phyloP scores from a whole-genome alignment of 1,140 invertebrate species.

The Calosoma granatense region DNA sequence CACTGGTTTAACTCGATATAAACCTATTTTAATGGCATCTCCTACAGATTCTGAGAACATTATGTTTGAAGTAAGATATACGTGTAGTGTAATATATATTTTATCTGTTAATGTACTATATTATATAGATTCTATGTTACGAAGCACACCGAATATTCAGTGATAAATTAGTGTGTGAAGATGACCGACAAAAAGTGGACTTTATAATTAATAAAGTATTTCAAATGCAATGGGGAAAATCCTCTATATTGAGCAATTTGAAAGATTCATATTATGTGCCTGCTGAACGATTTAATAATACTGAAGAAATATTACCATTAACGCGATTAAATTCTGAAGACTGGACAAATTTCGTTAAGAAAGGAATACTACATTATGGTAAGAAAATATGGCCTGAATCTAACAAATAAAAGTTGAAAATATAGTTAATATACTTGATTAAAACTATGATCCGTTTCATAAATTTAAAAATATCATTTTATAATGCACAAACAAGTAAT shows the following conservation, averaged over 20 bases:
- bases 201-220: constrained; percentile 41
- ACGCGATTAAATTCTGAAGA: constrained; percentile 37
- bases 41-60: constrained; percentile 14
- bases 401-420: too few relatives aligned
- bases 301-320: constrained; percentile 11
- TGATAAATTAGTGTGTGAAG: constrained; percentile 58
- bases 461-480: too few relatives aligned
- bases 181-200: constrained; percentile 59
- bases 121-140: constrained; percentile 51
- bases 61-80: constrained; percentile 17
- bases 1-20: constrained; percentile 53
- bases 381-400: constrained; percentile 27
- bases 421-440: too few relatives aligned
- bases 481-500: too few relatives aligned
- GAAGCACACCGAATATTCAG: constrained; percentile 70
- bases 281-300: constrained; percentile 11
- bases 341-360: constrained; percentile 50
- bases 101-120: constrained; percentile 8
- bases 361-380: constrained; percentile 58
- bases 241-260: constrained; percentile 17
- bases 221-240: constrained; percentile 45
- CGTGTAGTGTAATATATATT: background rate
- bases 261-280: constrained; percentile 24
- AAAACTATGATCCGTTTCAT: too few relatives aligned
- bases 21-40: constrained; percentile 16